Evolutionary conservation across 2,888 invertebrate genomes (phyloP).

Genomic region (Hypselothyrea guttata): DNA sequence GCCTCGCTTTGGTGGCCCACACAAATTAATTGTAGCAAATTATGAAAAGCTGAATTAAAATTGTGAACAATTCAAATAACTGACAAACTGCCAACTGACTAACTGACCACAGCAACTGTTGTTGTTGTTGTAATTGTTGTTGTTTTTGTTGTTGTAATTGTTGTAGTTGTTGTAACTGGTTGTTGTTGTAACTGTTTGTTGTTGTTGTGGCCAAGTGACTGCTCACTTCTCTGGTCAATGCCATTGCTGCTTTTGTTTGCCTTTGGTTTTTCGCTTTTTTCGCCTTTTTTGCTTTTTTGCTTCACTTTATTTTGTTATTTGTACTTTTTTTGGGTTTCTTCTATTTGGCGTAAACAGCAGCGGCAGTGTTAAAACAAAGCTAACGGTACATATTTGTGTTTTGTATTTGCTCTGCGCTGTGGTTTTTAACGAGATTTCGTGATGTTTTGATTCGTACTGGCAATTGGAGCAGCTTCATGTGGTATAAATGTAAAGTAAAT

Average conservation of each 20-base stretch:
- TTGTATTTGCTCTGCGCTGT: constrained; percentile 47
- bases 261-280: constrained; percentile 23
- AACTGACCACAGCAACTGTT: constrained; percentile 20
- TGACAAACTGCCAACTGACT: constrained; percentile 21
- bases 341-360: constrained; percentile 23
- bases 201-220: constrained; percentile 29
- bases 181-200: constrained; percentile 2
- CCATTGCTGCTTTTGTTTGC: constrained; percentile 44
- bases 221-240: constrained; percentile 75
- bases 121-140: constrained; percentile 1
- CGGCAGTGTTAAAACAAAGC: constrained; percentile 47
- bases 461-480: constrained; percentile 38
- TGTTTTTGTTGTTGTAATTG: constrained; percentile 2
- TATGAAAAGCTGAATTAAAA: constrained; percentile 40
- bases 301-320: constrained; percentile 5
- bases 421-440: constrained; percentile 63
- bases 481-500: constrained; percentile 28
- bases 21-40: constrained; percentile 54
- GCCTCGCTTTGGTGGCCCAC: constrained; percentile 2
- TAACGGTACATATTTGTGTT: constrained; percentile 57
- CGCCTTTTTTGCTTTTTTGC: constrained; percentile 20
- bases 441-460: constrained; percentile 55
- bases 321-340: constrained; percentile 22
- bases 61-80: constrained; percentile 21
- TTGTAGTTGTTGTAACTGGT: constrained; percentile 22